Evolutionary conservation across 2,113 vertebrate genomes (phyloP).

Genomic region (Aegithalos caudatus): DNA sequence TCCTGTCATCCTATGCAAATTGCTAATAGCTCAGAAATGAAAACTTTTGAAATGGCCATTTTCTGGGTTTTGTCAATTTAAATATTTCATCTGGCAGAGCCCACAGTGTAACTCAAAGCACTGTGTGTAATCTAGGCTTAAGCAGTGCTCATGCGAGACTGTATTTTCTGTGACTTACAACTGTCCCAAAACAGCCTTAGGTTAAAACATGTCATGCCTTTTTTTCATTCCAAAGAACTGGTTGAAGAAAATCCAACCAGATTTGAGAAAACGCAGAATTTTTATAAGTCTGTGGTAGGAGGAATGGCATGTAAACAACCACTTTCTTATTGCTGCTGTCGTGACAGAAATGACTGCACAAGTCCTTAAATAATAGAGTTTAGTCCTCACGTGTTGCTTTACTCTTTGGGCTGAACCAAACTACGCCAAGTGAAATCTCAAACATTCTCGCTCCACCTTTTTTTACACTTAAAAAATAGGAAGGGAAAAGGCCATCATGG

Average conservation of each 20-base stretch:
- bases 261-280: background rate
- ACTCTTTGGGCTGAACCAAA: background rate
- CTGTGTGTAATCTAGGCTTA: background rate
- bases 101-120: background rate
- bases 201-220: slow-evolving; percentile 32
- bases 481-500: background rate
- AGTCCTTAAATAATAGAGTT: background rate
- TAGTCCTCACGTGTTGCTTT: background rate
- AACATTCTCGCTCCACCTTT: background rate
- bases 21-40: slow-evolving; percentile 30
- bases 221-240: background rate
- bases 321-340: background rate
- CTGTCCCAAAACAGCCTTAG: slow-evolving; percentile 29
- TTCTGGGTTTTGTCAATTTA: slow-evolving; percentile 7
- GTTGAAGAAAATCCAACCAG: slow-evolving; percentile 23
- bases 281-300: background rate
- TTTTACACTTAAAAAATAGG: background rate
- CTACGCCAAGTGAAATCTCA: background rate
- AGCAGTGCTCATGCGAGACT: background rate
- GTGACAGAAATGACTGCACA: background rate
- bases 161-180: background rate
- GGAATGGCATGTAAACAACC: background rate
- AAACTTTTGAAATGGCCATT: slow-evolving; percentile 24
- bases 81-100: slow-evolving; percentile 29
- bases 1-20: slow-evolving; percentile 50